A percentile compares a stretch with the other conserved stretches of the same genome.
These are phyloP conservation scores for Chrysogorgia sp. DNA, from an alignment of 92 coral and sea anemone species.

Conservation along the genomic window DNA sequence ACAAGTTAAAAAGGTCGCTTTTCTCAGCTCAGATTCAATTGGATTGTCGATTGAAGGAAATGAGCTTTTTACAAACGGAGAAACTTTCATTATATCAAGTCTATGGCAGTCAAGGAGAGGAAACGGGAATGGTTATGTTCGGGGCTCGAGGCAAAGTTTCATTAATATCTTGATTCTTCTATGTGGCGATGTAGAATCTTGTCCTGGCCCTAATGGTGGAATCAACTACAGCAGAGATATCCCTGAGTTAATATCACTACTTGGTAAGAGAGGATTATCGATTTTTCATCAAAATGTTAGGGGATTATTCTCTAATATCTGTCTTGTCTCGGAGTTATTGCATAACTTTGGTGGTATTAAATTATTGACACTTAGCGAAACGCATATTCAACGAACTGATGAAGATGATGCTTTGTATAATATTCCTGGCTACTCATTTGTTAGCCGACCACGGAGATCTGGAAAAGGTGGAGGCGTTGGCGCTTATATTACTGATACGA, in stretches of 20 bases:
- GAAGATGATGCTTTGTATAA: constrained; percentile 18
- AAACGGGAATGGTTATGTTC: background rate
- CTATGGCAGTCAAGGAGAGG: constrained; percentile 7
- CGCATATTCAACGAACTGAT: constrained; percentile 17
- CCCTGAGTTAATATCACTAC: background rate
- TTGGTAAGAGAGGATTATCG: background rate
- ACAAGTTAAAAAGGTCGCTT: constrained; percentile 10
- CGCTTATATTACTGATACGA: constrained; percentile 28
- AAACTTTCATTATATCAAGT: constrained; percentile 6
- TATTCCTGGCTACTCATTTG: constrained; percentile 40
- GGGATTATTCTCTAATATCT: constrained; percentile 9
- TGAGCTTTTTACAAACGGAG: background rate
- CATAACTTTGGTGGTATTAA: constrained; percentile 7
- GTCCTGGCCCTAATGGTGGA: constrained; percentile 17
- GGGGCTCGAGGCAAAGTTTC: background rate
- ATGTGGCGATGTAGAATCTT: constrained; percentile 16
- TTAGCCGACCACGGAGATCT: constrained; percentile 43
- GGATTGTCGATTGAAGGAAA: constrained; percentile 8
- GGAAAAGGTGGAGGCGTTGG: constrained; percentile 60
- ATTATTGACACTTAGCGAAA: constrained; percentile 25
- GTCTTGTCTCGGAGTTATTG: constrained; percentile 16
- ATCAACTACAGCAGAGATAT: background rate
- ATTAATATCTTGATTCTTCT: background rate
- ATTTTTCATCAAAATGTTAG: constrained; percentile 11
- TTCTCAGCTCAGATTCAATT: background rate